A percentile compares a stretch with the other conserved stretches of the same genome.
Evolutionary conservation across 2,797 vertebrate genomes (phyloP).

Genomic region (Gouania willdenowi): DNA sequence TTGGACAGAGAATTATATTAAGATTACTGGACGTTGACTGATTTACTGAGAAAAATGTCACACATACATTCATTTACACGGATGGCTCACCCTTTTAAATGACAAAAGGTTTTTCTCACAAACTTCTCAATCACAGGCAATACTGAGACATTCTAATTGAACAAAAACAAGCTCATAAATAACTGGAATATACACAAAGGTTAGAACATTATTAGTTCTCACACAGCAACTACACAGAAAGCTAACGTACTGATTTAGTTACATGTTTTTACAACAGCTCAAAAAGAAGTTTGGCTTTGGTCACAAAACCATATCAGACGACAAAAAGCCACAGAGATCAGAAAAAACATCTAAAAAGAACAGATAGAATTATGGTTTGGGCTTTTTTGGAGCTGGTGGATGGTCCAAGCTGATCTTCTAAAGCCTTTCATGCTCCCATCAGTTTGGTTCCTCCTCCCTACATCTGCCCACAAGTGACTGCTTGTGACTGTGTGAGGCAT

Average conservation of each 20-base stretch:
- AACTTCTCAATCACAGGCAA: slow-evolving; percentile 14
- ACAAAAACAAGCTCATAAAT: slow-evolving; percentile 52
- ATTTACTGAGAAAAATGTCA: slow-evolving; percentile 40
- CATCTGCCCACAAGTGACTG: too few species aligned
- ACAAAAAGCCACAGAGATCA: too few species aligned
- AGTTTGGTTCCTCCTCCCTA: slow-evolving; percentile 19
- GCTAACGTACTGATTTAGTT: slow-evolving; percentile 2
- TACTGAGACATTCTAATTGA: slow-evolving; percentile 25
- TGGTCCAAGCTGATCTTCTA: neutral
- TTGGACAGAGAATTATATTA: neutral
- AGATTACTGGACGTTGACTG: neutral
- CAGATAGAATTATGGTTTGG: too few species aligned
- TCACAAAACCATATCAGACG: too few species aligned
- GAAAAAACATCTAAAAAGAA: too few species aligned
- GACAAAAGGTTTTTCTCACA: too few species aligned
- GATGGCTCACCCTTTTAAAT: too few species aligned
- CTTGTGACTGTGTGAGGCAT: too few species aligned
- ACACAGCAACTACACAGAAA: slow-evolving; percentile 12
- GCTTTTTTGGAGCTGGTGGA: too few species aligned
- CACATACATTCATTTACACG: slow-evolving; percentile 14
- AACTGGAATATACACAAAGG: slow-evolving; percentile 44
- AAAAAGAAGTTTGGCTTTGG: too few species aligned
- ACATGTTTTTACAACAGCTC: slow-evolving; percentile 40
- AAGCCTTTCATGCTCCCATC: neutral
- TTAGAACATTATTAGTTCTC: too few species aligned